These are phyloP conservation scores for Haliaeetus leucogaster DNA, from an alignment of 2,113 vertebrate species.

Conservation along the genomic window DNA sequence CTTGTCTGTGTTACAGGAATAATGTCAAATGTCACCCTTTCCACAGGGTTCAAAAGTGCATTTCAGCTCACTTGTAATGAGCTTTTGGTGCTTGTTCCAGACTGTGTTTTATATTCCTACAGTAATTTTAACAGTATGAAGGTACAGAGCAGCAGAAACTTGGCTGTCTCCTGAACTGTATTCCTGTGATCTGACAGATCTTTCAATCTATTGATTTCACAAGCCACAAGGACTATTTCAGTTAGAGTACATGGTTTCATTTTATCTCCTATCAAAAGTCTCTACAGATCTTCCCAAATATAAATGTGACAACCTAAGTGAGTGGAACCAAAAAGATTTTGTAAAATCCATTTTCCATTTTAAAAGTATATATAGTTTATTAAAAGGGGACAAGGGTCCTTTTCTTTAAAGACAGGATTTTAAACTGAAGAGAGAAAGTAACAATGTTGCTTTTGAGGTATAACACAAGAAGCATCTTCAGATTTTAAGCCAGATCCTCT, in stretches of 20 bases:
- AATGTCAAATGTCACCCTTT: not conserved
- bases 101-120: not conserved
- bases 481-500: not conserved
- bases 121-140: not conserved
- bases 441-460: not conserved
- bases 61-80: not conserved
- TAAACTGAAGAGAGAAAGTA: not conserved
- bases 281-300: not conserved
- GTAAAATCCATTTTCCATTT: not conserved
- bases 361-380: not conserved
- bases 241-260: not conserved
- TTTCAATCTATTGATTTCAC: not conserved
- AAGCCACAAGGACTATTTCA: not conserved
- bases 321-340: not conserved
- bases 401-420: not conserved
- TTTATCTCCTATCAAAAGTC: not conserved
- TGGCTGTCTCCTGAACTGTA: not conserved
- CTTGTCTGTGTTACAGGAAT: not conserved
- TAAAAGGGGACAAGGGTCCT: not conserved
- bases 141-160: not conserved
- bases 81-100: not conserved
- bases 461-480: not conserved
- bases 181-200: not conserved
- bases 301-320: not conserved
- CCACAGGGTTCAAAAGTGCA: not conserved